Evolutionary conservation across 1,140 invertebrate species (phyloP), one percentile per base, ranked within the genome.

Genomic region (Cydia pomonella): DNA sequence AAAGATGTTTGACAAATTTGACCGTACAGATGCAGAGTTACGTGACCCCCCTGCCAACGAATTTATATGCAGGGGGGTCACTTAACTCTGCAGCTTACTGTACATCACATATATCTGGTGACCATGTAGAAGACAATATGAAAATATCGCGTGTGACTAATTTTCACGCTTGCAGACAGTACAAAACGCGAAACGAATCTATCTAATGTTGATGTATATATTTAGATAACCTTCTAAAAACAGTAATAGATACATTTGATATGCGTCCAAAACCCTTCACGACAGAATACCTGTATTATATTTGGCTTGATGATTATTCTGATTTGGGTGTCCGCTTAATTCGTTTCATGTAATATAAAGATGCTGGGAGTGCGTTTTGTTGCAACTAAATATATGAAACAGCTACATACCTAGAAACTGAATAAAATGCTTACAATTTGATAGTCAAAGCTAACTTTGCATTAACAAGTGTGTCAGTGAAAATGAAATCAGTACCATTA

Each of bases 201-300:
- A 50, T 50, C 47, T 50, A 50, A 50, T 18, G 47, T 50, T 50
- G 47, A 1, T 53, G 23, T 59, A 59, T 59, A 59, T 59, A 10
- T 59, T 23, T 59, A 59, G 53, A 59, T 23, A 59, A 23, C 53
- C 53, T 59, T 59, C n/a, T 53, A 53, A 53, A 53, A 47, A 38
- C 44, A n/a, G 4, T 18, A 59, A 59, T 59, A 3, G 18, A 21
- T 50, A 50, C 50, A n/a, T 59, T 59, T 59, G 53, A 59, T 21
- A 59, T 59, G 53, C 53, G 21, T 59, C 53, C 53, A 59, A 59
- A 23, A 23, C 21, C 41, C 41, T 18, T 59, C 53, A 3, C 53
- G 47, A 50, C 5, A 4, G 12, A 7, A 23, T n/a, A 59, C 53
- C 18, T 12, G 53, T 59, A 2, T 59, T 59, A 59, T 50, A 50